Conservation (phyloP, 2,888 invertebrate genomes). For the Lasioglossum calceatum region DNA sequence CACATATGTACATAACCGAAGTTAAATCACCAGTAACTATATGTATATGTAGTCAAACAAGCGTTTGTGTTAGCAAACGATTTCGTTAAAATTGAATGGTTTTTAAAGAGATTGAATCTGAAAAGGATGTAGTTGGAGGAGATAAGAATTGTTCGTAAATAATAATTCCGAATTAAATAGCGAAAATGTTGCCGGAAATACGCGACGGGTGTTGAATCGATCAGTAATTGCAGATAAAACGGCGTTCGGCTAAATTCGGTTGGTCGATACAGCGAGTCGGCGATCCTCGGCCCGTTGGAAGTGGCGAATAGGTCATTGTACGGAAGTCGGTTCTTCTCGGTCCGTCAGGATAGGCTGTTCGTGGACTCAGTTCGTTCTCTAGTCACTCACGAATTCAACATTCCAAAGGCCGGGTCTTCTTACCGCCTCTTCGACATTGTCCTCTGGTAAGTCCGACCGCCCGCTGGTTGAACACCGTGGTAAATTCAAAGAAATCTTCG, state of each 20-base stretch:
- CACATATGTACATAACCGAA: neutral
- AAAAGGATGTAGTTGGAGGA: neutral
- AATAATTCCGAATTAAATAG: neutral
- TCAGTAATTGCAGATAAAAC: conserved; percentile 67
- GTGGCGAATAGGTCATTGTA: conserved; percentile 70
- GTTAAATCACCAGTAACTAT: neutral
- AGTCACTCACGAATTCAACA: conserved; percentile 88
- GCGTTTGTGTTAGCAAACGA: neutral
- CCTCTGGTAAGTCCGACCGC: conserved; percentile 89
- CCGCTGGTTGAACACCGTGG: conserved; percentile 66
- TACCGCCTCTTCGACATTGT: conserved; percentile 73
- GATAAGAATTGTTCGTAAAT: neutral
- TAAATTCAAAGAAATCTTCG: conserved; percentile 54
- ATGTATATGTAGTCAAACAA: conserved; percentile 26
- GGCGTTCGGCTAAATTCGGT: conserved; percentile 81
- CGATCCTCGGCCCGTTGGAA: conserved; percentile 67
- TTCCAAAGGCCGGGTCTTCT: conserved; percentile 88
- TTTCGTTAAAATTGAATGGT: neutral
- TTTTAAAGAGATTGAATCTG: neutral
- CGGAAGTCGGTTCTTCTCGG: conserved; percentile 76
- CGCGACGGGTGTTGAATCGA: conserved; percentile 27
- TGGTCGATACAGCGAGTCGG: conserved; percentile 80
- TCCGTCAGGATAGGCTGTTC: conserved; percentile 60
- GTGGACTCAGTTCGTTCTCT: conserved; percentile 76
- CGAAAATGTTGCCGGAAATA: neutral